These are phyloP conservation scores for Hirtodrosophila duncani DNA, from an alignment of 2,888 invertebrate species.

Conservation along the genomic window DNA sequence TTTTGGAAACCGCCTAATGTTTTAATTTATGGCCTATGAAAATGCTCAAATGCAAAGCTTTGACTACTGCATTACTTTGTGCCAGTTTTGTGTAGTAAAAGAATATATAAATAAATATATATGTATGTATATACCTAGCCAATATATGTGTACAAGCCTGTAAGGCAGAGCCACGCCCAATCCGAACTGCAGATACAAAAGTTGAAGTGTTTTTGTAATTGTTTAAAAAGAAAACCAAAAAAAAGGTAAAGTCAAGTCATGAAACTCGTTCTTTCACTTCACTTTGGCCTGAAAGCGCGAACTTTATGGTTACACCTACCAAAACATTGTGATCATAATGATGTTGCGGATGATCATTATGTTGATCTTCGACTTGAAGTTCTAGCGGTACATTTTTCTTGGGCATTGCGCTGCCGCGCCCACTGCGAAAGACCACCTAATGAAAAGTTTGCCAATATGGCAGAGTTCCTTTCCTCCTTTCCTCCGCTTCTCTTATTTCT, in stretches of 20 bases:
- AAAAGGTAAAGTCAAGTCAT: neutral
- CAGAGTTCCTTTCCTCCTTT: too few relatives aligned
- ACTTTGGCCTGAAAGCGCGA: constrained; percentile 63
- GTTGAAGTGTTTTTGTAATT: constrained; percentile 46
- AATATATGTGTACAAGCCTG: too few relatives aligned
- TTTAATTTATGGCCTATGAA: constrained; percentile 67
- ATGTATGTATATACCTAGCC: constrained; percentile 8
- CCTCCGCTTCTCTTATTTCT: neutral
- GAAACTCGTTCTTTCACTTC: constrained; percentile 64
- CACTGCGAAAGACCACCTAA: constrained; percentile 57
- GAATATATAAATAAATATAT: neutral
- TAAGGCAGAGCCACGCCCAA: constrained; percentile 46
- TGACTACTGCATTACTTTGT: constrained; percentile 70
- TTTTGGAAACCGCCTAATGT: constrained; percentile 48
- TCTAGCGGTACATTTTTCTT: constrained; percentile 65
- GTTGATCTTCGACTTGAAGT: constrained; percentile 20
- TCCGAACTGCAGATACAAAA: constrained; percentile 1
- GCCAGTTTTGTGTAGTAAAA: constrained; percentile 44
- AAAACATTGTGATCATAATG: constrained; percentile 12
- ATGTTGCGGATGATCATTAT: constrained; percentile 60
- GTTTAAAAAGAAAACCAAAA: constrained; percentile 33
- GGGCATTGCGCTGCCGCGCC: constrained; percentile 60
- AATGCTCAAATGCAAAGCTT: constrained; percentile 42
- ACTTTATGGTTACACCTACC: constrained; percentile 73
- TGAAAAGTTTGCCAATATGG: constrained; percentile 39